Percentiles rank a stretch among this genome's conserved stretches.
Conservation (phyloP, 2,888 invertebrate species). For the Scaptomyza cyrtandrae region DNA sequence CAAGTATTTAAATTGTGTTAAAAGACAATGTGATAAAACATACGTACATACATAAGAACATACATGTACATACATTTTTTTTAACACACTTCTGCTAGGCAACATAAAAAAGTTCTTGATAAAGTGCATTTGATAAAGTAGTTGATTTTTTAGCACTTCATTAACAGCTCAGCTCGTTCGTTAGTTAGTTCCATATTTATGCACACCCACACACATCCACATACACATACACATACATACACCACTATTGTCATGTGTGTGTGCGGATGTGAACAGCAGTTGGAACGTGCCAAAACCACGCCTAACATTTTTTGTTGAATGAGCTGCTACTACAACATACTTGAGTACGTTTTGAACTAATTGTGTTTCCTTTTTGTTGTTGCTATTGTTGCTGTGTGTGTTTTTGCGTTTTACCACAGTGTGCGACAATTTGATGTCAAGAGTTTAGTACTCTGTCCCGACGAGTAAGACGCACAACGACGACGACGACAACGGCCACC, state of each 20-base stretch:
- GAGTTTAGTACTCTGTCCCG: constrained; percentile 70
- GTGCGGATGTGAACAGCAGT: constrained; percentile 13
- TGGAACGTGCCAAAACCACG: constrained; percentile 59
- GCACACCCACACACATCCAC: constrained; percentile 7
- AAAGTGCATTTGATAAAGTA: background rate
- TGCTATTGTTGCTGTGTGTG: background rate
- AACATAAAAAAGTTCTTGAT: background rate
- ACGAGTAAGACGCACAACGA: constrained; percentile 57
- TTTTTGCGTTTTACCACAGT: constrained; percentile 39
- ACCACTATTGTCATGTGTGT: background rate
- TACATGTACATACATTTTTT: background rate
- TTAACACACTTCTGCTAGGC: background rate
- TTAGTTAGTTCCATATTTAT: constrained; percentile 29
- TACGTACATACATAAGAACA: background rate
- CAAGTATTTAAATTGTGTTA: background rate
- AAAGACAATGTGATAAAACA: background rate
- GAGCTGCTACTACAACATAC: constrained; percentile 25
- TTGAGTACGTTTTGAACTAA: constrained; percentile 47
- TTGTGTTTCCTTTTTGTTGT: constrained; percentile 44
- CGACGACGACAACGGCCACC: constrained; percentile 28
- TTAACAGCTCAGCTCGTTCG: constrained; percentile 4
- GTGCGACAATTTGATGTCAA: constrained; percentile 73
- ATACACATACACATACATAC: constrained; percentile 17
- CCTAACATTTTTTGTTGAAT: constrained; percentile 43
- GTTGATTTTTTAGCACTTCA: background rate